These are phyloP conservation scores for Drosophila trapezifrons DNA, from an alignment of 1,140 invertebrate genomes.

Conservation along the genomic window DNA sequence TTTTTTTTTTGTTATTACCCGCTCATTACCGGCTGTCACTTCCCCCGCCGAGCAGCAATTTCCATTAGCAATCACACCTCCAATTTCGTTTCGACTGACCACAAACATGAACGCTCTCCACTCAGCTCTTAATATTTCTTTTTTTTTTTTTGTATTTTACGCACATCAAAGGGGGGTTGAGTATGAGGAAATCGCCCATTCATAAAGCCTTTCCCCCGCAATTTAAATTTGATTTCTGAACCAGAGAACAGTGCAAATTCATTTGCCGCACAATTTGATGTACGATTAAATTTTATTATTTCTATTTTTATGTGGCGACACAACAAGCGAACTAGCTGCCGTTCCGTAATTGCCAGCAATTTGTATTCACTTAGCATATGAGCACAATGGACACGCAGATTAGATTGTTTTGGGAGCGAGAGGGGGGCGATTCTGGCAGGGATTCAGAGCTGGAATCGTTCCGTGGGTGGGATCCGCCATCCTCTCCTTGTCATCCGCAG, in stretches of 20 bases:
- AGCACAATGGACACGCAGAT: conserved; percentile 43
- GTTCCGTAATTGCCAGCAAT: conserved; percentile 64
- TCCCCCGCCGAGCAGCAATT: conserved; percentile 11
- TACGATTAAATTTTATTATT: conserved; percentile 58
- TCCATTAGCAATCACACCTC: conserved; percentile 46
- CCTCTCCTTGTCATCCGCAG: conserved; percentile 31
- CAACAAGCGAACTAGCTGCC: conserved; percentile 33
- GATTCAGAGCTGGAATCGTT: conserved; percentile 7
- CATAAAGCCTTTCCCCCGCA: conserved; percentile 38
- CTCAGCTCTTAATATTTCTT: neutral
- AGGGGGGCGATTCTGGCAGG: neutral
- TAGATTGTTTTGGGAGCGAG: conserved; percentile 24
- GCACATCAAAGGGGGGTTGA: neutral
- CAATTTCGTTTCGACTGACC: conserved; percentile 21
- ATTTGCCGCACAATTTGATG: conserved; percentile 59
- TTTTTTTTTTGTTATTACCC: conserved; percentile 31
- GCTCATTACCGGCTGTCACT: conserved; percentile 30
- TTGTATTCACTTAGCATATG: conserved; percentile 65
- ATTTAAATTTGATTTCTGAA: conserved; percentile 42
- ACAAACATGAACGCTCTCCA: conserved; percentile 2
- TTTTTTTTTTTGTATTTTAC: no score
- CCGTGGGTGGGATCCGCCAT: conserved; percentile 30
- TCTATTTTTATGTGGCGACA: conserved; percentile 50
- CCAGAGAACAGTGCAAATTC: conserved; percentile 40
- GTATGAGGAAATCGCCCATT: conserved; percentile 24